Evolutionary conservation across 2,113 vertebrate genomes (phyloP).

Genomic region (sheep (Ovis aries)): DNA sequence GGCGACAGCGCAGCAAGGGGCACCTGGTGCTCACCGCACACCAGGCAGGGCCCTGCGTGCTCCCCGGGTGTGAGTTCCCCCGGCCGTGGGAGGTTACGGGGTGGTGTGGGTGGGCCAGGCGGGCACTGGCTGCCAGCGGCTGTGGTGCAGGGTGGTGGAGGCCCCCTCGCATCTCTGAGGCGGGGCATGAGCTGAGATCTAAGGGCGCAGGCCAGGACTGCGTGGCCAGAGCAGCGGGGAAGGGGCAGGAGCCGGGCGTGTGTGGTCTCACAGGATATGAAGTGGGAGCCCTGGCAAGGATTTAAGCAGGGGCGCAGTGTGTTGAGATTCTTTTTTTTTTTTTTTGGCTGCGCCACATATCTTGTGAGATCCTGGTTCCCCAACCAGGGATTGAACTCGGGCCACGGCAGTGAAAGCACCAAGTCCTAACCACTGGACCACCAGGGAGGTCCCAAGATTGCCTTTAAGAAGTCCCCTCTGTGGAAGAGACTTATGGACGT

Average conservation of each 20-base stretch:
- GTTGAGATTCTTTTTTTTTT: not conserved
- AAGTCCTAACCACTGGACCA: not conserved
- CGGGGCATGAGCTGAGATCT: not conserved
- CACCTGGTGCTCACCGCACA: rapidly evolving
- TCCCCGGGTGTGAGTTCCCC: rapidly evolving
- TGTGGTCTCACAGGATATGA: rapidly evolving
- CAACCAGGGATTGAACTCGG: not conserved
- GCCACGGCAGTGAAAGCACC: not conserved
- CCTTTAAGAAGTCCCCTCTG: not conserved
- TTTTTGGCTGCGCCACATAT: rapidly evolving
- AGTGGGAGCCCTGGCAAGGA: not conserved
- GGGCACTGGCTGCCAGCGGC: rapidly evolving
- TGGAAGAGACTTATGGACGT: not conserved
- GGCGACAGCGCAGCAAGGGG: not conserved
- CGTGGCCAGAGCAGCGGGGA: rapidly evolving
- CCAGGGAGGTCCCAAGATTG: not conserved
- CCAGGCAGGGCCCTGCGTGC: not conserved
- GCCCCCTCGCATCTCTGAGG: rapidly evolving
- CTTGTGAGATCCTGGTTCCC: not conserved
- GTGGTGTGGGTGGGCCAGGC: rapidly evolving
- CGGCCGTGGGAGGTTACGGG: not conserved
- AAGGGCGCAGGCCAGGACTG: not conserved
- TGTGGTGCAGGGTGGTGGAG: not conserved
- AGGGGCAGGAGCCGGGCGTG: not conserved
- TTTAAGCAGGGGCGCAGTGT: not conserved